These are phyloP conservation scores for Rousettus madagascariensis DNA, from an alignment of 2,797 vertebrate species.

Conservation along the genomic window DNA sequence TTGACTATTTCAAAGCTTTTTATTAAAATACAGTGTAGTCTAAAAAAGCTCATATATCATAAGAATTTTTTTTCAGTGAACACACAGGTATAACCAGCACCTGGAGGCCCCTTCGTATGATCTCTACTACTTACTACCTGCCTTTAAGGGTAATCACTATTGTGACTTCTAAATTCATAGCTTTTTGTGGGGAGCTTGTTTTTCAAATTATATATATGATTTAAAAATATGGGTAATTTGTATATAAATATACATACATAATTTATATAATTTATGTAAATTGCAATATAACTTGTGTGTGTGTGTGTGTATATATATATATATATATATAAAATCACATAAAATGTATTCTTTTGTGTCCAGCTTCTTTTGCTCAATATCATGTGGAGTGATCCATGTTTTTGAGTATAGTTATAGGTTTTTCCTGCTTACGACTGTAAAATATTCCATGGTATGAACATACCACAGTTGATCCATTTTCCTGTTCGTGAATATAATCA, in stretches of 20 bases:
- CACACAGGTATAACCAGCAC: background rate
- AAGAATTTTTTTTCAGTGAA: background rate
- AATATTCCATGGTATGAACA: background rate
- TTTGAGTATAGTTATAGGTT: background rate
- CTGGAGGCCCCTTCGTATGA: background rate
- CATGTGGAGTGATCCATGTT: background rate
- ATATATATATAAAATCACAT: background rate
- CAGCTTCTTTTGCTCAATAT: background rate
- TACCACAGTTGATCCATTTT: background rate
- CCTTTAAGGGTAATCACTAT: background rate
- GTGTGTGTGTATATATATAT: no score
- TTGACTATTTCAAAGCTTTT: background rate
- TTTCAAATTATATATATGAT: background rate
- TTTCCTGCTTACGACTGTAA: background rate
- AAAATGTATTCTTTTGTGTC: background rate
- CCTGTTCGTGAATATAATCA: background rate
- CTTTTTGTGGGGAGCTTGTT: background rate
- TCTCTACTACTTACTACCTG: background rate
- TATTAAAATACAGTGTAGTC: background rate
- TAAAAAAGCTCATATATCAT: background rate
- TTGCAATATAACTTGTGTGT: no score
- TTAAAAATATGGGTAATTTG: no score
- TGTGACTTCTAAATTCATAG: background rate
- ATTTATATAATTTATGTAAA: no score
- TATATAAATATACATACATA: no score